Evolutionary conservation across 2,797 vertebrate genomes (phyloP).

Genomic region (Valencia hispanica): DNA sequence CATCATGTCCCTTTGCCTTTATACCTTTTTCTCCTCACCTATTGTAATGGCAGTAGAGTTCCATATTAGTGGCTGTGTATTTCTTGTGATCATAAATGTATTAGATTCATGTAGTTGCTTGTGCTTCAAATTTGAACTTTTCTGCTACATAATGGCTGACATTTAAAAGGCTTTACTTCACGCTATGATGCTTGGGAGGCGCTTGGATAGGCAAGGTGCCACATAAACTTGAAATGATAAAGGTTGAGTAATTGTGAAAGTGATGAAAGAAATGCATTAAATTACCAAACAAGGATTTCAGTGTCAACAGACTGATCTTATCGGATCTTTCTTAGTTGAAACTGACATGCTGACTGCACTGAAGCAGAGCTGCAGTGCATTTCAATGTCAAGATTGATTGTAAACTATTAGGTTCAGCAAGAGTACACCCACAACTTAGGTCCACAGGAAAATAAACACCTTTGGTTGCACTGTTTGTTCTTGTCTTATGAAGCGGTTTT

Average conservation of each 20-base stretch:
- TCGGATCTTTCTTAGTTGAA: conserved; percentile 3
- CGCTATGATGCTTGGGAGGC: conserved; percentile 56
- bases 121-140: conserved; percentile 48
- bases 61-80: conserved; percentile 27
- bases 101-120: conserved; percentile 47
- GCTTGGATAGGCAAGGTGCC: conserved; percentile 40
- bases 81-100: conserved; percentile 43
- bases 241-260: conserved; percentile 52
- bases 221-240: conserved; percentile 48
- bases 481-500: neutral
- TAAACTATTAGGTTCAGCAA: conserved; percentile 17
- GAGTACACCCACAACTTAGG: conserved; percentile 3
- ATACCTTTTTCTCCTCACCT: conserved; percentile 36
- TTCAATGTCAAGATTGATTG: conserved; percentile 1
- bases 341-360: conserved; percentile 8
- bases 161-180: conserved; percentile 59
- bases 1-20: conserved; percentile 36
- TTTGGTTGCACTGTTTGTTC: conserved; percentile 25
- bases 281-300: conserved; percentile 46
- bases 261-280: conserved; percentile 73
- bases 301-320: conserved; percentile 29
- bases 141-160: conserved; percentile 30
- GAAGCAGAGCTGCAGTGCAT: conserved; percentile 3
- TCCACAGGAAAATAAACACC: neutral
- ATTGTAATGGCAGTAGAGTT: conserved; percentile 28